Base-by-base conservation (phyloP, 2,113 vertebrate species). In the Egretta garzetta region DNA sequence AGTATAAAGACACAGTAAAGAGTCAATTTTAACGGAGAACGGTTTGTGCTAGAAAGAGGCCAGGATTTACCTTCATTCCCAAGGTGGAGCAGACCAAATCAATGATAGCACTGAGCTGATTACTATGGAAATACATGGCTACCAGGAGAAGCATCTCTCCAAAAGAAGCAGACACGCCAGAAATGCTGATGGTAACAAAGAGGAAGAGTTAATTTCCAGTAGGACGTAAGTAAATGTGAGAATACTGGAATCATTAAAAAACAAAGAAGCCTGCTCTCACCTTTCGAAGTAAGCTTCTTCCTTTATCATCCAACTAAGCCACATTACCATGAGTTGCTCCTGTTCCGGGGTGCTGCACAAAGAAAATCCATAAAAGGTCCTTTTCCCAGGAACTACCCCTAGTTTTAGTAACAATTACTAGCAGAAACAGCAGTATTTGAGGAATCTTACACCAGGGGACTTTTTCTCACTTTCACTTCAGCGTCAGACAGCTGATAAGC, bases 221-320 rank as follows among this genome's bases (percentile, higher is more conserved):
- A 62, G 9, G 49, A 49, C 9, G 5, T 10, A 68, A 92, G 9
- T 52, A 87, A 91, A 87, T 6, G 3, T 22, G 81, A 75, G 21
- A 60, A 33, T 53, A 58, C 12, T 53, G 22, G 23, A 70, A 67
- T 13, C 9, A 62, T 3, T 50, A 14, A 23, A 26, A 59, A 30
- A 35, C 47, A 26, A 77, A 79, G 18, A 32, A 77, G 41, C 12
- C 60, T 79, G 13, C 27, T 71, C 87, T 97, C 96, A 99, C 99
- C 99, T 99, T 96, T 99, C 99, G 97, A 99, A 99, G 97, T 99
- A 99, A 68, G 99, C 99, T 97, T 99, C 99, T 93, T 99, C 99
- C 97, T 99, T 99, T 97, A 99, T 99, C 99, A 99, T 99, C 99
- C 99, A 99, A 41, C 99, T 99, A 33, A 99, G 98, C 99, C 99